Evolutionary conservation across 2,888 invertebrate genomes (phyloP).

Genomic region (Mermis nigrescens): DNA sequence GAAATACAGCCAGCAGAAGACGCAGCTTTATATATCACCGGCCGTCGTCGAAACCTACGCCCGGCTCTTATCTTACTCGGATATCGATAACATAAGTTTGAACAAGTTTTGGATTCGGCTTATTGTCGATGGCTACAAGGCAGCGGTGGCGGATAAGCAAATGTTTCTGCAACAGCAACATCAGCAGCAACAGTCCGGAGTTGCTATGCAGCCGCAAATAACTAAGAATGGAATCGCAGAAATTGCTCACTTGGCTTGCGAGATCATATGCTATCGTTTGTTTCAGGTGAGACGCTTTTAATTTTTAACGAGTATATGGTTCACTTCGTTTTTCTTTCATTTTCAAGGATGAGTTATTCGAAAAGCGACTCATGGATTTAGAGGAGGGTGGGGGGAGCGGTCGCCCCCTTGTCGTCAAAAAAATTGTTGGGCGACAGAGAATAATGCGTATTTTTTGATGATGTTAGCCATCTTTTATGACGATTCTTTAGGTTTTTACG

Average conservation of each 20-base stretch:
- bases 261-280: constrained; percentile 4
- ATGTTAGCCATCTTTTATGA: too few species aligned
- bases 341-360: too few species aligned
- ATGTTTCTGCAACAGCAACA: background rate
- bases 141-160: background rate
- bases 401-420: too few species aligned
- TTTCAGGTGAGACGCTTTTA: too few species aligned
- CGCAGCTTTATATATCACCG: background rate
- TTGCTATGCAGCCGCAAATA: background rate
- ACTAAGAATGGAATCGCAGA: background rate
- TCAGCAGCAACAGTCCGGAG: background rate
- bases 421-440: too few species aligned
- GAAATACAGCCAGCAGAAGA: background rate
- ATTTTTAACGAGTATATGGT: too few species aligned
- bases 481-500: too few species aligned
- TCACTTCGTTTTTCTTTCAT: too few species aligned
- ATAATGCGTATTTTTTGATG: too few species aligned
- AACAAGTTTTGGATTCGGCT: background rate
- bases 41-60: constrained; percentile 1
- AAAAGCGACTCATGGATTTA: too few species aligned
- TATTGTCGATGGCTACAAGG: background rate
- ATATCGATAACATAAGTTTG: background rate
- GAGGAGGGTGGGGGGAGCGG: too few species aligned
- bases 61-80: constrained; percentile 1
- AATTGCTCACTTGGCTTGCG: background rate